Percentiles rank a stretch among this genome's conserved stretches.
phyloP scores from a whole-genome alignment of 30 jellyfish, hydroid and myxozoan species.

The Nemopilema nomurai region DNA sequence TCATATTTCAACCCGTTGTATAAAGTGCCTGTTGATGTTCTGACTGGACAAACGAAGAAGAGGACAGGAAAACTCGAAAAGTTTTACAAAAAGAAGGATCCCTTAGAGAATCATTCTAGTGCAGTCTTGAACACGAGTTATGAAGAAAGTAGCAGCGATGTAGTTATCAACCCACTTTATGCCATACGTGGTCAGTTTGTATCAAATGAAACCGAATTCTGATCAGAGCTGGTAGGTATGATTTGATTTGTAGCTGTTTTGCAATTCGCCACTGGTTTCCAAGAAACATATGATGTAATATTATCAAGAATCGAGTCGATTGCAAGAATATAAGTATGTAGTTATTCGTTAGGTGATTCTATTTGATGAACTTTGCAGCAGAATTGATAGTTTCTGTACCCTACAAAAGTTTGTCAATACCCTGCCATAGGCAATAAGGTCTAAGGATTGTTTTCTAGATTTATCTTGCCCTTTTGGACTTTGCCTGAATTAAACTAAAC shows the following conservation, averaged over 20 bases:
- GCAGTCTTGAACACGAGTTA: background rate
- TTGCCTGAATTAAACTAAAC: no score
- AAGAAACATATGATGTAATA: no score
- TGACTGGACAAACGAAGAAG: background rate
- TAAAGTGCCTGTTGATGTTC: constrained; percentile 5
- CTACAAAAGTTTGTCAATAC: no score
- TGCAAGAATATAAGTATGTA: no score
- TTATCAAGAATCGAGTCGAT: no score
- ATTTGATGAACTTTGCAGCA: no score
- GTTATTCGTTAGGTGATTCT: no score
- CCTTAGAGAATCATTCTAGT: background rate
- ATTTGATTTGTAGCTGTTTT: background rate
- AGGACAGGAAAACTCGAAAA: constrained; percentile 26
- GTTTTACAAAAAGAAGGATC: constrained; percentile 25
- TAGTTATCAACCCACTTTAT: background rate
- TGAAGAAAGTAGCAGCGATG: background rate
- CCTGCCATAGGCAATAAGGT: no score
- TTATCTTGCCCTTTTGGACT: no score
- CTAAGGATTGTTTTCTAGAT: no score
- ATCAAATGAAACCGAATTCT: background rate
- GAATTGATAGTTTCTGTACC: no score
- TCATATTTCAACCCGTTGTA: constrained; percentile 32
- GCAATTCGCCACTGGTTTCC: background rate
- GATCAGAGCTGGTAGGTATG: background rate
- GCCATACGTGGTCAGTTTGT: background rate